Base-by-base conservation (phyloP, 2,888 invertebrate genomes). In the Acrocera orbiculus region DNA sequence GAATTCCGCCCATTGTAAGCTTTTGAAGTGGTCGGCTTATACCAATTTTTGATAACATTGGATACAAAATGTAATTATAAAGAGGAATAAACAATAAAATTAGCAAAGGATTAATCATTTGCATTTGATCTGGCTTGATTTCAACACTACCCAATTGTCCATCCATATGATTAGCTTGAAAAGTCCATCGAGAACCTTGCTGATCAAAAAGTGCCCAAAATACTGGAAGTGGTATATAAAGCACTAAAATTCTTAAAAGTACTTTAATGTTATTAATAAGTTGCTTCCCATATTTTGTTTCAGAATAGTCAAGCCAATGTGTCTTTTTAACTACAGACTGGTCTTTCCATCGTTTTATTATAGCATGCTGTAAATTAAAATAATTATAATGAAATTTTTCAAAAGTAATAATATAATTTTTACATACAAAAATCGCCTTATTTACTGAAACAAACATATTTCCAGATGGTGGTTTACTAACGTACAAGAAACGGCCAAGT, bases 151-250 rank as follows among this genome's bases (percentile, higher is more conserved):
- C 79, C 37, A 87, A 64, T 40, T 73, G 66, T 16, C 89, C 87
- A 46, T 79, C 65, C 90, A 93, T 90, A 43, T 77, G 68, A 9
- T 76, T 75, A 0, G 90, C 92, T 66, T 90, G 90, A 58, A 90
- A 77, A 0, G 87, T 86, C 90, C 90, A 92, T 39, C 83, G 68
- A 0, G 87, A 87, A 14, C 85, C 89, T 70, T 81, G 81, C 55
- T 95, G 95, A 59, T 95, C 93, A 54, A 80, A 81, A 5, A 95
- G 65, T 0, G 93, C 80, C 90, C 92, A 95, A 61, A 92, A 95
- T 16, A 93, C 63, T 0, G 90, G 90, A 29, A 90, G 54, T 0
- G 93, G 92, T 6, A 87, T 56, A 51, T 82, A 92, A 24, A 92
- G 63, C 34, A 76, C 66, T 15, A 90, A 58, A 3, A 92, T 73